Base-by-base conservation (phyloP, 1,140 invertebrate genomes). In the Acromyrmex echinatior region DNA sequence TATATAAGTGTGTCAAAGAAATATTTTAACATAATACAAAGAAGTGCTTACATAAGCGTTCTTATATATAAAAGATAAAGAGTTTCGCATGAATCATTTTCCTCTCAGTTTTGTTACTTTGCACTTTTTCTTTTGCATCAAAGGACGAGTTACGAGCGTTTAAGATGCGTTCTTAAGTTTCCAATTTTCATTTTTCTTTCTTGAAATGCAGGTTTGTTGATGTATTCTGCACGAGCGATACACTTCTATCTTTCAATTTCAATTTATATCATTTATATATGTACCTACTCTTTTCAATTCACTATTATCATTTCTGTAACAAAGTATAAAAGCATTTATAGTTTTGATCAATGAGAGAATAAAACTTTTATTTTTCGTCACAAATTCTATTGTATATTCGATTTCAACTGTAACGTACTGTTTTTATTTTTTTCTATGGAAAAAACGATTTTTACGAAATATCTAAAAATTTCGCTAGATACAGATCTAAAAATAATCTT, bases 11-110 rank as follows among this genome's bases (percentile, higher is more conserved):
- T 49, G 39, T 82, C 58, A 82, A 60, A 62, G 70, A 82, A 62
- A 14, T 60, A 62, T 74, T 74, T 76, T 60, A 82, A 80, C 77
- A 66, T 80, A 80, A 80, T 80, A 79, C 39, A 58, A 79, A 68
- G 25, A 68, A 25, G 49, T 80, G 28, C 45, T 68, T 68, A 25
- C 14, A 53, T 35, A 80, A 68, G 49, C 28, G 62, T 35, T 31
- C 45, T 53, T 21, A 21, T 21, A 68, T 51, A 28, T 68, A 68
- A 80, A 80, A 68, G 25, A 80, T 68, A n/a, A 53, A 80, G 28
- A 10, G 62, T 45, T 80, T 18, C 14, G n/a, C 28, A 35, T 79
- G 62, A 21, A 68, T 51, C 62, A 77, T 60, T 58, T 60, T 39
- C 53, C 53, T 39, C 14, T 35, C 56, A 45, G 9, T 39, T 62